Percentiles rank a stretch among this genome's conserved stretches.
Evolutionary conservation across 2,797 vertebrate species (phyloP).

Genomic region (Zalophus californianus): DNA sequence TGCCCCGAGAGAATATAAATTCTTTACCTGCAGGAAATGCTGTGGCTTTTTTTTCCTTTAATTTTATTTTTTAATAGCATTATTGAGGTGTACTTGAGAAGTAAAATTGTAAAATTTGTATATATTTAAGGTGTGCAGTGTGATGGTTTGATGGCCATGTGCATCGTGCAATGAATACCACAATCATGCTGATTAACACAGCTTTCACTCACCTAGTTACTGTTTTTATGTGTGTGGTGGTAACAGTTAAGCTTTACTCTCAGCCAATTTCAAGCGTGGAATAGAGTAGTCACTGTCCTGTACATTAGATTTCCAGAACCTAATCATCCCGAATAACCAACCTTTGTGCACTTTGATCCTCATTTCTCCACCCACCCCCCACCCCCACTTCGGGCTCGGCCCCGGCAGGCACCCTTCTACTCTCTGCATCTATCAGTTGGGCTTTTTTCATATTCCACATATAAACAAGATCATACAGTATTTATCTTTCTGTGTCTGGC

Average conservation of each 20-base stretch:
- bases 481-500: not conserved
- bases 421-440: not conserved
- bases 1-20: not conserved
- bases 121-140: not conserved
- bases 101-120: not conserved
- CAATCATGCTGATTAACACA: too few species aligned
- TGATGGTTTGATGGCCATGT: not conserved
- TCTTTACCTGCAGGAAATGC: not conserved
- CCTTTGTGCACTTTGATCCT: not conserved
- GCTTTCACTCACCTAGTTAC: not conserved
- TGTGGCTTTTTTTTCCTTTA: not conserved
- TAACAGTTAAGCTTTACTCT: not conserved
- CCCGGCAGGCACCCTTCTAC: too few species aligned
- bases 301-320: not conserved
- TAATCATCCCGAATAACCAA: not conserved
- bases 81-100: not conserved
- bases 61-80: not conserved
- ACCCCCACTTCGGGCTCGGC: too few species aligned
- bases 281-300: too few species aligned
- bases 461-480: not conserved
- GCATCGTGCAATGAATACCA: not conserved
- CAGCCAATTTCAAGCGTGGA: not conserved
- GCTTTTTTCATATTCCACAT: not conserved
- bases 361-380: fast-evolving
- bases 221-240: not conserved